Evolutionary conservation across 2,113 vertebrate species (phyloP), one percentile per base, ranked within the genome.

Genomic region (Smithornis capensis): DNA sequence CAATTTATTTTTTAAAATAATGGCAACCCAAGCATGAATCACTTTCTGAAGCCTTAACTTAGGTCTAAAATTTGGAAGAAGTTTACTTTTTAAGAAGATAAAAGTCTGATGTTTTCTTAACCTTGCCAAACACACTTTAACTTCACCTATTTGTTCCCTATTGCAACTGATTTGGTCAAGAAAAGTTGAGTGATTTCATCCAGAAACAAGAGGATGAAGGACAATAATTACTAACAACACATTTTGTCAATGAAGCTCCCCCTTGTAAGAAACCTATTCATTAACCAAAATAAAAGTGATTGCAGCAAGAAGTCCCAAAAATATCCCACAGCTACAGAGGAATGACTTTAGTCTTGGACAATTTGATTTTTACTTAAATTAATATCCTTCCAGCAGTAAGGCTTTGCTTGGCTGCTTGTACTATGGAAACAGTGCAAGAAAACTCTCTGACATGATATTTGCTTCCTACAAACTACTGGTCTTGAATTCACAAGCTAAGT

Each of bases 401-500:
- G 42, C 86, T 71, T 83, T 90, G 73, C 91, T 78, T 85, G 75
- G 68, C 38, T 31, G 47, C 64, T 60, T 68, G 31, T 37, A 8
- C 85, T 78, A 78, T 1, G 19, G 90, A 86, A 92, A 88, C 44
- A 71, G 47, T 7, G 44, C 73, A 89, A 21, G 52, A 49, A 53
- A 95, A 89, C 55, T 73, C 69, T 71, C 64, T 56, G 52, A 47
- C 19, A 13, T 55, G 14, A 7, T 77, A 83, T 62, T 88, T 75
- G 57, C 92, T 90, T 94, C 95, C 93, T 90, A 38, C 50, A 74
- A 92, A 64, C 67, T 31, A 18, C 83, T 62, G 53, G 60, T 71
- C 85, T 35, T 49, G 73, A 57, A 95, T 93, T 78, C 64, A 65
- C 76, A 92, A 89, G 90, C 74, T 33, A 81, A 94, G 69, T 65